phyloP scores from a whole-genome alignment of 2,113 vertebrate genomes.

The Clarias magur region DNA sequence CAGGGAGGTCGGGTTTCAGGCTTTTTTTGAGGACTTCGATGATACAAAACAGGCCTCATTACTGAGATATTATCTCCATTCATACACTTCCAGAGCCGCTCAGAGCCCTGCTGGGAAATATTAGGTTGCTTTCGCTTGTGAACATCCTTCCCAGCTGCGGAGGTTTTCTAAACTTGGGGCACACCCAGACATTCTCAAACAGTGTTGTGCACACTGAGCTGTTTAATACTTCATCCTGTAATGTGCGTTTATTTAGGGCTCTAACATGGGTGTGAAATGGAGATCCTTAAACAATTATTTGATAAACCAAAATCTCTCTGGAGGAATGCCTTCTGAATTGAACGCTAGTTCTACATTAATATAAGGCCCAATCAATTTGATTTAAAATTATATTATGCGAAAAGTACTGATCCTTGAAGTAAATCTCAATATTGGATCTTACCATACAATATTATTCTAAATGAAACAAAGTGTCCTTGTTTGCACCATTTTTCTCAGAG shows the following conservation, averaged over 20 bases:
- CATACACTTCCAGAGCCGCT: conserved; percentile 79
- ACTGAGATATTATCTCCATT: conserved; percentile 85
- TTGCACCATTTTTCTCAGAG: background rate
- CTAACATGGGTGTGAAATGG: background rate
- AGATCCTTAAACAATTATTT: background rate
- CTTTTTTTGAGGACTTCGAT: conserved; percentile 79
- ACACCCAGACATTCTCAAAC: conserved; percentile 36
- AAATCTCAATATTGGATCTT: conserved; percentile 1
- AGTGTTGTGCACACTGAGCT: background rate
- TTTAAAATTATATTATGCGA: background rate
- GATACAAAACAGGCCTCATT: conserved; percentile 83
- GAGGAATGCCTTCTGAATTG: background rate
- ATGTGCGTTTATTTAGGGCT: conserved; percentile 5
- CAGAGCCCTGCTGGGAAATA: conserved; percentile 78
- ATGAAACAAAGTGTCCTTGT: conserved; percentile 32
- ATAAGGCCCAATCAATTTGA: background rate
- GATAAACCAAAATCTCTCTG: background rate
- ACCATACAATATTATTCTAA: background rate
- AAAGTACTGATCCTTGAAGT: background rate
- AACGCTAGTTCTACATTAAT: background rate
- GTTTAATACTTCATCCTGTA: background rate
- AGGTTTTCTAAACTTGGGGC: conserved; percentile 53
- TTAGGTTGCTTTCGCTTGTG: conserved; percentile 77
- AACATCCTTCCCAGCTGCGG: conserved; percentile 68
- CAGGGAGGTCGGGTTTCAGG: conserved; percentile 78